Base-by-base conservation (phyloP, 2,888 invertebrate species). In the Nematopogon swammerdamellus region DNA sequence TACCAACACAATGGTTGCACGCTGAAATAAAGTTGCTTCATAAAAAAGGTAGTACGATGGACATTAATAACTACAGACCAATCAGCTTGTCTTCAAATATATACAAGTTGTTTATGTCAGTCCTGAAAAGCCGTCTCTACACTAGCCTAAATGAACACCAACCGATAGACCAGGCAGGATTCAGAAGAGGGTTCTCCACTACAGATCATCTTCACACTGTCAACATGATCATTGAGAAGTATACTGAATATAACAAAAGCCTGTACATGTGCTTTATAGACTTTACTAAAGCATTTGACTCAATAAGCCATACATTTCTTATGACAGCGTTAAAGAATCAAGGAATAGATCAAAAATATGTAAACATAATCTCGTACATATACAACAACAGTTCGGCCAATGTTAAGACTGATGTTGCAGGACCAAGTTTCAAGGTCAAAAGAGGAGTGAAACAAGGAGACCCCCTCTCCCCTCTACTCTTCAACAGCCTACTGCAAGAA, bases 1-100 rank as follows among this genome's bases (percentile, higher is more conserved):
- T 30, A n/a, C 50, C 46, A 17, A 14, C 47, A 11, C 50, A 50
- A n/a, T 50, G 48, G 36, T 47, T 48, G 20, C 42, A 46, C 29
- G 18, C 47, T 4, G 19, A 29, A 29, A 50, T 53, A 5, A 47
- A 45, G 10, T 49, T 52, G 6, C 52, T 53, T n/a, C 48, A 50
- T 18, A 53, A 53, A 46, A 48, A 45, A 19, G 49, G 52, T n/a
- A n/a, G 17, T 46, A 48, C 47, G 42, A 16, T 14, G 19, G 44
- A 53, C 18, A 49, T 52, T 19, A 19, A 29, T 25, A 53, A 53
- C 48, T 53, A 50, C 29, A 42, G 52, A 44, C 50, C 53, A 18
- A 50, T 53, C n/a, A 48, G 48, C 44, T 47, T 53, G 17, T n/a
- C 45, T 17, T 19, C 50, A 18, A 29, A n/a, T 30, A 11, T 29